phyloP scores from a whole-genome alignment of 2,113 vertebrate genomes.

The Peucedramus taeniatus region DNA sequence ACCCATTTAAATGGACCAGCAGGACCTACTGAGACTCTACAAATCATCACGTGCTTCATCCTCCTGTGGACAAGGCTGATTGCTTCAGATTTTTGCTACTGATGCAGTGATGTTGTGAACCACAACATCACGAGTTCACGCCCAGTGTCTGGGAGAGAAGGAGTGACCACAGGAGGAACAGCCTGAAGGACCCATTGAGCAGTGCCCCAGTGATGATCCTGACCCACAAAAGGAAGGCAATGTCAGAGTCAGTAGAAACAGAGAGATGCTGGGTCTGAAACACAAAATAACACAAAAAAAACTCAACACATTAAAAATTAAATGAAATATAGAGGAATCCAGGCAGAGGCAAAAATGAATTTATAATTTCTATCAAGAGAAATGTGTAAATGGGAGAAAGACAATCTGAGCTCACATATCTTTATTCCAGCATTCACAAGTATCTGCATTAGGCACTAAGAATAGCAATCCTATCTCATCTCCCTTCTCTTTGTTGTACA shows the following conservation, averaged over 20 bases:
- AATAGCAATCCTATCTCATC: slow-evolving; percentile 27
- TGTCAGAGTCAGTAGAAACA: not conserved
- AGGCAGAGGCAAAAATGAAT: not conserved
- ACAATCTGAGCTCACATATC: not conserved
- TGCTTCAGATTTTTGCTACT: not conserved
- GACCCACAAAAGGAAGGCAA: not conserved
- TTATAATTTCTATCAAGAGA: slow-evolving; percentile 6
- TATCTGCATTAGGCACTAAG: slow-evolving; percentile 4
- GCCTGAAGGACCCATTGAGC: not conserved
- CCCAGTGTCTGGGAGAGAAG: not conserved
- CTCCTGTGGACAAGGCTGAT: not conserved
- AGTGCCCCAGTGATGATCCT: not conserved
- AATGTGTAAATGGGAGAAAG: slow-evolving; percentile 1
- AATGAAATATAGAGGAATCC: not conserved
- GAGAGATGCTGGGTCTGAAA: not conserved
- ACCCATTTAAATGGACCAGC: not conserved
- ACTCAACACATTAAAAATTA: not conserved
- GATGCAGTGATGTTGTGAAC: not conserved
- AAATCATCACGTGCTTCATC: not conserved
- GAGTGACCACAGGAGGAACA: not conserved
- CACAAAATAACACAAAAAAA: not conserved
- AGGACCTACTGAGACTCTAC: not conserved
- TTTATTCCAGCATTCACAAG: not conserved
- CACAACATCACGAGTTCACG: not conserved
- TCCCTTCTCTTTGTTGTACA: slow-evolving; percentile 9